Evolutionary conservation across 2,888 invertebrate species (phyloP).

Genomic region (Choreutis nemorana): DNA sequence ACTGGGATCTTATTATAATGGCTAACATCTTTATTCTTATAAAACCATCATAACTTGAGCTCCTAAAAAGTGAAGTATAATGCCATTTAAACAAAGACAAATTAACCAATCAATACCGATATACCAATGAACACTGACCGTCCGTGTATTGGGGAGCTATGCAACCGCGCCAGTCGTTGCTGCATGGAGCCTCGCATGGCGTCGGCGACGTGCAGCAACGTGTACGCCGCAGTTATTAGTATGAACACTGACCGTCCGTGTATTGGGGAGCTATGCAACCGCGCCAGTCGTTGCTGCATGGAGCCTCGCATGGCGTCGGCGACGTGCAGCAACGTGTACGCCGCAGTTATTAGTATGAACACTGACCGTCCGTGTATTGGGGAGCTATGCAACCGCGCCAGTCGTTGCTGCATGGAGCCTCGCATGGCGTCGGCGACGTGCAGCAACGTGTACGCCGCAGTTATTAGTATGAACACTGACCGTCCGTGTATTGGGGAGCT

Average conservation of each 20-base stretch:
- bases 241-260: constrained; percentile 63
- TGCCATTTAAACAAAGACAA: too few species aligned
- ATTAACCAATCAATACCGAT: too few species aligned
- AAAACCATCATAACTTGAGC: too few species aligned
- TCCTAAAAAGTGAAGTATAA: too few species aligned
- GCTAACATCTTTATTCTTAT: too few species aligned
- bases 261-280: constrained; percentile 67
- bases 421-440: constrained; percentile 82
- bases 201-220: constrained; percentile 80
- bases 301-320: constrained; percentile 82
- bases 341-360: constrained; percentile 20
- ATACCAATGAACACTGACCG: constrained; percentile 23
- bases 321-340: constrained; percentile 78
- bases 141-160: constrained; percentile 74
- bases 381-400: constrained; percentile 67
- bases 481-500: constrained; percentile 73
- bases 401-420: constrained; percentile 73
- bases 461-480: constrained; percentile 22
- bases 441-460: constrained; percentile 72
- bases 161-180: constrained; percentile 69
- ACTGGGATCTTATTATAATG: too few species aligned
- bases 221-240: constrained; percentile 70
- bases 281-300: constrained; percentile 69
- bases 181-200: constrained; percentile 77
- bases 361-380: constrained; percentile 70